phyloP scores from a whole-genome alignment of 2,888 invertebrate genomes.

The Cataglyphis altisquamis region DNA sequence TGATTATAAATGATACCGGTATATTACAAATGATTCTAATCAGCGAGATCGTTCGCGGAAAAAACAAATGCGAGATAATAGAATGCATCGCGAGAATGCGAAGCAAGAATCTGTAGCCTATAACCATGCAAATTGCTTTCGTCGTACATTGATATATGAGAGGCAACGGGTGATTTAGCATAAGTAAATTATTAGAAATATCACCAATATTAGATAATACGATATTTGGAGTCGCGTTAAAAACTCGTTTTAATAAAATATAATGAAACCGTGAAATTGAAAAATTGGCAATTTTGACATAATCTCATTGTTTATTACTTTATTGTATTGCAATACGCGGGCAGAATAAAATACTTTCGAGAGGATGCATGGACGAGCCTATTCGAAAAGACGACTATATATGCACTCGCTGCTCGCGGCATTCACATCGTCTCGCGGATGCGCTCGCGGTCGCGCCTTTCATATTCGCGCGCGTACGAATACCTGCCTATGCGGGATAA shows the following conservation, averaged over 20 bases:
- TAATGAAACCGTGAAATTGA: slow-evolving; percentile 18
- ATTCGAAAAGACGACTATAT: slow-evolving; percentile 76
- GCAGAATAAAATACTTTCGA: slow-evolving; percentile 66
- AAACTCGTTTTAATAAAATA: slow-evolving; percentile 1
- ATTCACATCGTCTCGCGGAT: slow-evolving; percentile 69
- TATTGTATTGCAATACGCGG: slow-evolving; percentile 55
- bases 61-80: slow-evolving; percentile 21
- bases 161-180: slow-evolving; percentile 68
- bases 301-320: background rate
- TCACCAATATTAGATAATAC: slow-evolving; percentile 56
- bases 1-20: slow-evolving; percentile 35
- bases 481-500: slow-evolving; percentile 66
- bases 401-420: slow-evolving; percentile 53
- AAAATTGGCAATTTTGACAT: background rate
- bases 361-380: slow-evolving; percentile 72
- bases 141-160: slow-evolving; percentile 51
- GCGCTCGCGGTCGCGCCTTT: slow-evolving; percentile 64
- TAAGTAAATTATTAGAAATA: slow-evolving; percentile 55
- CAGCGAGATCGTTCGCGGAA: slow-evolving; percentile 50
- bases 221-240: slow-evolving; percentile 65
- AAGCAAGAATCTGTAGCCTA: slow-evolving; percentile 33
- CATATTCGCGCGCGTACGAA: slow-evolving; percentile 75
- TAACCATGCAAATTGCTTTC: slow-evolving; percentile 67
- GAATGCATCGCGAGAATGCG: slow-evolving; percentile 45
- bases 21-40: slow-evolving; percentile 58